Conservation (phyloP, 1,140 invertebrate species). For the Drosophila melanogaster region DNA sequence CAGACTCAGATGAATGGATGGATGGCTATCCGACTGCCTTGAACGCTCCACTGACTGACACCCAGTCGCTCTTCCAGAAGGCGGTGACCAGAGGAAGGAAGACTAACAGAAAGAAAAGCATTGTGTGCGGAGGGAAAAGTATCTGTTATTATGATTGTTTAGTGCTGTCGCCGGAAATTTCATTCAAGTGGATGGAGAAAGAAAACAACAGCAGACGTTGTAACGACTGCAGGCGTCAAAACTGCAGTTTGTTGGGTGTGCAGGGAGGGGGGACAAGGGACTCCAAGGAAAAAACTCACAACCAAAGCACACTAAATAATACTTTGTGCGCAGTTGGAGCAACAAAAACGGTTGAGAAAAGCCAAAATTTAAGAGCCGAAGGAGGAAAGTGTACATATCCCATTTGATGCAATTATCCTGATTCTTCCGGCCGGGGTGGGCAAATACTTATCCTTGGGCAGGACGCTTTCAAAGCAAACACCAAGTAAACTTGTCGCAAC, state of each 20-base stretch:
- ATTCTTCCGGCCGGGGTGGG: conserved; percentile 24
- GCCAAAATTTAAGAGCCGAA: conserved; percentile 8
- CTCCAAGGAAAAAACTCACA: conserved; percentile 5
- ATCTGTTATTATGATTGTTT: conserved; percentile 81
- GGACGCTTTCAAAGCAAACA: conserved; percentile 4
- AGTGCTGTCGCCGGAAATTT: conserved; percentile 80
- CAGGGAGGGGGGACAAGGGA: conserved; percentile 1
- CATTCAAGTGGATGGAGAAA: conserved; percentile 72
- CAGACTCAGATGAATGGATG: conserved; percentile 31
- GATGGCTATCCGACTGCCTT: conserved; percentile 30
- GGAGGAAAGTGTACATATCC: conserved; percentile 20
- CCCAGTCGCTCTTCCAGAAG: conserved; percentile 33
- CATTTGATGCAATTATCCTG: conserved; percentile 48
- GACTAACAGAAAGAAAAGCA: conserved; percentile 41
- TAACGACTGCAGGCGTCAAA: conserved; percentile 67
- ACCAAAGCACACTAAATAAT: conserved; percentile 50
- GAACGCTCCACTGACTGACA: conserved; percentile 49
- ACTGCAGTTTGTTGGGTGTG: conserved; percentile 51
- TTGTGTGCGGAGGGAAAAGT: conserved; percentile 58
- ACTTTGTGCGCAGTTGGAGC: conserved; percentile 42
- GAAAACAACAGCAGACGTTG: conserved; percentile 26
- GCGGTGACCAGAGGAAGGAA: conserved; percentile 5
- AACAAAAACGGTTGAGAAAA: conserved; percentile 17
- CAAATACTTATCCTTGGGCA: conserved; percentile 11
- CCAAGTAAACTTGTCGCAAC: conserved; percentile 30